phyloP scores from a whole-genome alignment of 2,113 vertebrate species.

The Columbina picui region DNA sequence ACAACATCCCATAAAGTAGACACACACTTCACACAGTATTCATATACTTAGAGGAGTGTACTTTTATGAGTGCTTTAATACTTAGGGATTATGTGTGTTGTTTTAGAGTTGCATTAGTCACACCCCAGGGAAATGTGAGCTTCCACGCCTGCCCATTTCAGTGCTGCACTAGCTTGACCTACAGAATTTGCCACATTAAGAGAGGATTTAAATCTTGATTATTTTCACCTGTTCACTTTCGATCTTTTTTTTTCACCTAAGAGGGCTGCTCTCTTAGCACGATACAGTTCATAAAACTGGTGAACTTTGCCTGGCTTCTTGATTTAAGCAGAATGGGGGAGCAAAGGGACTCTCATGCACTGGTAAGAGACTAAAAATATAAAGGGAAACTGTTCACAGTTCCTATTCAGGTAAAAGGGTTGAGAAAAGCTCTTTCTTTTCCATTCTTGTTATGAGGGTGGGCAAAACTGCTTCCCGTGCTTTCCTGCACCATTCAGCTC shows the following conservation, averaged over 20 bases:
- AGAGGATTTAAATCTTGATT: conserved; percentile 43
- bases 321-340: not conserved
- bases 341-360: not conserved
- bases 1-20: not conserved
- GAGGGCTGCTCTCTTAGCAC: not conserved
- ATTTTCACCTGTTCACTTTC: conserved; percentile 50
- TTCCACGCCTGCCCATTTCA: not conserved
- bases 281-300: conserved; percentile 20
- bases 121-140: conserved; percentile 42
- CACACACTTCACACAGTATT: not conserved
- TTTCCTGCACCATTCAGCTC: not conserved
- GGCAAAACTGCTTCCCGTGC: not conserved
- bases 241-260: not conserved
- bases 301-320: conserved; percentile 52
- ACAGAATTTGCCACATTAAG: conserved; percentile 40
- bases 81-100: conserved; percentile 16
- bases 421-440: not conserved
- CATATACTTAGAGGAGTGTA: not conserved
- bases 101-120: conserved; percentile 58
- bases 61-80: conserved; percentile 52
- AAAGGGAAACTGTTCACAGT: not conserved
- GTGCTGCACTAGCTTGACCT: not conserved
- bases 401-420: not conserved
- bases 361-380: not conserved
- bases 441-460: not conserved